These are phyloP conservation scores for Solenopsis fugax DNA, from an alignment of 1,140 invertebrate genomes.

Conservation along the genomic window DNA sequence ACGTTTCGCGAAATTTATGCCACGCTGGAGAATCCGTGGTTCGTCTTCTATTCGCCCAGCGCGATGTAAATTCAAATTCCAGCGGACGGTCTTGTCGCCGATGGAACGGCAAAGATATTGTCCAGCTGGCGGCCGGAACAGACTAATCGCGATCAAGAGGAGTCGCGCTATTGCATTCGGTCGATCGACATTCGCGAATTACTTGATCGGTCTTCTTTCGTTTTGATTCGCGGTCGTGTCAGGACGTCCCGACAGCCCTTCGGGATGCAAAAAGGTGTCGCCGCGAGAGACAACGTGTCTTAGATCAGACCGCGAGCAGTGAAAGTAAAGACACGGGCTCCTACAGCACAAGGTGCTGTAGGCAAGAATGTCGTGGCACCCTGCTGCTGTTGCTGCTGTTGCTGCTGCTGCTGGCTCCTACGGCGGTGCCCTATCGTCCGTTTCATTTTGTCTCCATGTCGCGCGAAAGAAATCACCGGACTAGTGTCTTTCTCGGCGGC, in stretches of 20 bases:
- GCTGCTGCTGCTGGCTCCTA: slow-evolving; percentile 35
- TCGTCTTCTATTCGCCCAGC: slow-evolving; percentile 63
- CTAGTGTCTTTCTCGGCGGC: background rate
- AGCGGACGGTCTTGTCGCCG: slow-evolving; percentile 14
- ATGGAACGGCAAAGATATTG: slow-evolving; percentile 46
- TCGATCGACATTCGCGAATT: slow-evolving; percentile 9
- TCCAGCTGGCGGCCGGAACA: background rate
- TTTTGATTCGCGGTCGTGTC: background rate
- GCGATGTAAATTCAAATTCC: slow-evolving; percentile 60
- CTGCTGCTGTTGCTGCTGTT: slow-evolving; percentile 29
- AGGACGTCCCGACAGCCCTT: slow-evolving; percentile 1
- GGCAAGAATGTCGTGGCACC: slow-evolving; percentile 71
- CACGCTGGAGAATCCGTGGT: slow-evolving; percentile 52
- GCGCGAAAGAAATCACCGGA: background rate
- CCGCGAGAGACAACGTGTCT: slow-evolving; percentile 67
- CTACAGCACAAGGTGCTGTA: slow-evolving; percentile 63
- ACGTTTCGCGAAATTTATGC: slow-evolving; percentile 62
- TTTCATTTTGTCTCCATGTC: slow-evolving; percentile 31
- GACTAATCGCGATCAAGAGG: background rate
- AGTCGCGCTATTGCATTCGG: background rate
- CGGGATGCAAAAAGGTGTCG: slow-evolving; percentile 46
- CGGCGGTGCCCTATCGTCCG: background rate
- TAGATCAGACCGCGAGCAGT: slow-evolving; percentile 75
- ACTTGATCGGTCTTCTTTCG: background rate
- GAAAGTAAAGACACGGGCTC: slow-evolving; percentile 77